Percentiles rank a stretch among this genome's conserved stretches.
phyloP scores from a whole-genome alignment of 2,113 vertebrate genomes.

The Noturus placidus region DNA sequence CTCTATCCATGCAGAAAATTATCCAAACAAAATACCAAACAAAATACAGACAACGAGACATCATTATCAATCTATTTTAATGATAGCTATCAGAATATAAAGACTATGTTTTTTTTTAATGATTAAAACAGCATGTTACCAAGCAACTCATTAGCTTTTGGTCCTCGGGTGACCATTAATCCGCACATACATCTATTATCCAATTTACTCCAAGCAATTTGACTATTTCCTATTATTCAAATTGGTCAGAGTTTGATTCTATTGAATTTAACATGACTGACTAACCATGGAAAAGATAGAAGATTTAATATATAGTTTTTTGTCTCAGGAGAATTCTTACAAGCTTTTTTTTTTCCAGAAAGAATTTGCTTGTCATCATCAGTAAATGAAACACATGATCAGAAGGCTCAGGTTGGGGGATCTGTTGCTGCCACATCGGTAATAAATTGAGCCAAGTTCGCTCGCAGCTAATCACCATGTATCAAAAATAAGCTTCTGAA shows the following conservation, averaged over 20 bases:
- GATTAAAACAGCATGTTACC: conserved; percentile 5
- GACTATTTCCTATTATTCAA: neutral
- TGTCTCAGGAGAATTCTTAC: neutral
- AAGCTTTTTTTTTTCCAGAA: neutral
- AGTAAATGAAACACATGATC: neutral
- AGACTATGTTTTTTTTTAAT: neutral
- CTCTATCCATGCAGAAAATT: neutral
- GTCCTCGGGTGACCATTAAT: neutral
- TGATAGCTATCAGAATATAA: neutral
- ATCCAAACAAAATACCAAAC: neutral
- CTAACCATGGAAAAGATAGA: neutral
- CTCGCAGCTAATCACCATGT: neutral
- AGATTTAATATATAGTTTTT: neutral
- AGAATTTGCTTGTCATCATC: neutral
- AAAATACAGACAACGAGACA: neutral
- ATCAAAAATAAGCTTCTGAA: neutral
- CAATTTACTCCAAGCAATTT: neutral
- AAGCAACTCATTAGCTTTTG: neutral
- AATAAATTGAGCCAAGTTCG: neutral
- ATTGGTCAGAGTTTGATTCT: neutral
- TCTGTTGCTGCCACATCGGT: neutral
- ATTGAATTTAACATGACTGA: neutral
- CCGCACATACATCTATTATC: neutral
- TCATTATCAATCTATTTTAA: neutral
- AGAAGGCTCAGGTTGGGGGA: neutral